These are phyloP conservation scores for Pemphigus obesinymphae DNA, from an alignment of 1,140 invertebrate genomes.

Conservation along the genomic window DNA sequence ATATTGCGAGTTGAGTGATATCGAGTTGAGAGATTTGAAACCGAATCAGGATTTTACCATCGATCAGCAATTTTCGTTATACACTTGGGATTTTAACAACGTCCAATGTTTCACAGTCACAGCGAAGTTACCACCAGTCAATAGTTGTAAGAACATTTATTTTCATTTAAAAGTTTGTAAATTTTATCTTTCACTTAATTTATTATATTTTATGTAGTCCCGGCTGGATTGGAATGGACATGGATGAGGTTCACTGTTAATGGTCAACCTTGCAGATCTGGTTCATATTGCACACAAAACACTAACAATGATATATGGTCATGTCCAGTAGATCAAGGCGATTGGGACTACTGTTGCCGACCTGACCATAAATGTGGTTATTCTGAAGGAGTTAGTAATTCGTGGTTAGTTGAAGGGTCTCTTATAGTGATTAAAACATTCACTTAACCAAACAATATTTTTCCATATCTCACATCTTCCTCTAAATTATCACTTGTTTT, in stretches of 20 bases:
- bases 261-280: constrained; percentile 68
- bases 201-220: neutral
- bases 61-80: constrained; percentile 59
- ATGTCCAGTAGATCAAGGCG: constrained; percentile 68
- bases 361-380: constrained; percentile 75
- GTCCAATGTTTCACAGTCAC: constrained; percentile 49
- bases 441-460: too few species aligned
- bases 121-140: constrained; percentile 39
- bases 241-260: constrained; percentile 71
- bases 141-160: neutral
- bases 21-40: constrained; percentile 63
- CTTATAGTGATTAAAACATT: too few species aligned
- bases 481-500: too few species aligned
- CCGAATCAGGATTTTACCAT: constrained; percentile 61
- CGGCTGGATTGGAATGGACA: constrained; percentile 47
- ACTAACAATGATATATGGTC: constrained; percentile 69
- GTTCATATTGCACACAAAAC: constrained; percentile 65
- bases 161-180: neutral
- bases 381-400: constrained; percentile 69
- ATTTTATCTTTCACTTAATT: neutral
- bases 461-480: too few species aligned
- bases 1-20: constrained; percentile 66
- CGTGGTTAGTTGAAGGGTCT: constrained; percentile 57
- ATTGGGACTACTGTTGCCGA: constrained; percentile 77
- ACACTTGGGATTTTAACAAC: constrained; percentile 60